Evolutionary conservation across 1,140 invertebrate genomes (phyloP).

Genomic region (Rhopalosiphum maidis): DNA sequence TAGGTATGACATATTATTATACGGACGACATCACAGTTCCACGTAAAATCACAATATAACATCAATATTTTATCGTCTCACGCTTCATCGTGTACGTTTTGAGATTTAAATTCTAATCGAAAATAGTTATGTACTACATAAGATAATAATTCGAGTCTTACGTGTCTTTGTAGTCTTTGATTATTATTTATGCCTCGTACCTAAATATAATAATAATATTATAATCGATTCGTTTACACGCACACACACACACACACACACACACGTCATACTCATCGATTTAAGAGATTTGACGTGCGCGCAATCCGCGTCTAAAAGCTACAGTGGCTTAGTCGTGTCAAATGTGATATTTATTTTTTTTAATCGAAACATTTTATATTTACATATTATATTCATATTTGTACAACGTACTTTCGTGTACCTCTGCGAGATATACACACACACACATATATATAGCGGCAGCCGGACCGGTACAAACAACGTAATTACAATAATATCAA

Average conservation of each 20-base stretch:
- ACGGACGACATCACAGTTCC: neutral
- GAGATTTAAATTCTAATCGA: neutral
- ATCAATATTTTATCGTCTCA: neutral
- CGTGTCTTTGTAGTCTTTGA: neutral
- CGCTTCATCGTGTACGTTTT: neutral
- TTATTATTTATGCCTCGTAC: neutral
- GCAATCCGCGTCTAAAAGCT: neutral
- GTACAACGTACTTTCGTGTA: neutral
- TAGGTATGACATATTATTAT: neutral
- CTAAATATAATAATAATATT: neutral
- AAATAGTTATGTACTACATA: neutral
- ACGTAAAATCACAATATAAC: neutral
- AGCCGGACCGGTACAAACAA: neutral
- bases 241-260: too few species aligned
- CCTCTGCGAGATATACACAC: neutral
- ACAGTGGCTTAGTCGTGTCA: neutral
- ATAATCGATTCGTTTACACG: neutral
- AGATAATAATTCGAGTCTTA: neutral
- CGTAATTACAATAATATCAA: conserved; percentile 17
- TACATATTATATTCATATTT: conserved; percentile 12
- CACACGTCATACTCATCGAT: too few species aligned
- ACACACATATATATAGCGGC: neutral
- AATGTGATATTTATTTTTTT: neutral
- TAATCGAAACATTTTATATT: conserved; percentile 1
- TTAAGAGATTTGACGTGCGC: neutral